These are phyloP conservation scores for Vidua macroura DNA, from an alignment of 2,113 vertebrate genomes.

Conservation along the genomic window DNA sequence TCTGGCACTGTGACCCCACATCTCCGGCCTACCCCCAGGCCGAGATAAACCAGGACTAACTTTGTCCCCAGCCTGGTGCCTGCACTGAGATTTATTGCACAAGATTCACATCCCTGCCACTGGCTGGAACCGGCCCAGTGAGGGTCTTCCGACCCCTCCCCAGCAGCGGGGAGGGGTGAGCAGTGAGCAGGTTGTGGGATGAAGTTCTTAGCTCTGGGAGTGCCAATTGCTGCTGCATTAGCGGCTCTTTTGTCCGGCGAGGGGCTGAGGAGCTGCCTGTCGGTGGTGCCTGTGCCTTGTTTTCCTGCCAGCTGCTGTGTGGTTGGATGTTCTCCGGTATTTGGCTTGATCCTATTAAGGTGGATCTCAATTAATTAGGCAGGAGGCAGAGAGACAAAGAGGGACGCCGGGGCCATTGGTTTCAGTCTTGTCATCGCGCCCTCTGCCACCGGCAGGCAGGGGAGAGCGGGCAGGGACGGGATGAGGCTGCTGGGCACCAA, in stretches of 20 bases:
- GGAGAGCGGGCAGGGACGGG: fast-evolving
- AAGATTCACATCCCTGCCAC: neutral
- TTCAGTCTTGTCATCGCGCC: neutral
- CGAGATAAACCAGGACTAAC: neutral
- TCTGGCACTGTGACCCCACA: fast-evolving
- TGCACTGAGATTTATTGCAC: fast-evolving
- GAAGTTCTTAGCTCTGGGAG: constrained; percentile 3
- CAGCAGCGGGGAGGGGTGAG: fast-evolving
- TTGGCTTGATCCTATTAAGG: constrained; percentile 63
- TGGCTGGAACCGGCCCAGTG: fast-evolving
- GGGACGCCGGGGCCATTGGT: neutral
- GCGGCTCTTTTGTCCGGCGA: neutral
- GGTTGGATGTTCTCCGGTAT: constrained; percentile 40
- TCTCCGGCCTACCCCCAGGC: neutral
- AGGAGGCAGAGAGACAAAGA: constrained; percentile 41
- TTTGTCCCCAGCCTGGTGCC: neutral
- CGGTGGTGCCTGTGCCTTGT: neutral
- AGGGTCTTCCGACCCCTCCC: neutral
- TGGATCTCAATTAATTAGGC: constrained; percentile 64
- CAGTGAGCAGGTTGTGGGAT: neutral
- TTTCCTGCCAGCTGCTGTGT: constrained; percentile 48
- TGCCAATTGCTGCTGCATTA: neutral
- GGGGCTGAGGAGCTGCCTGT: neutral
- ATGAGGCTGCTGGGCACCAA: neutral
- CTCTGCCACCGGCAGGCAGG: neutral